Base-by-base conservation (phyloP, 2,888 invertebrate species). In the Drosophila neotestacea region DNA sequence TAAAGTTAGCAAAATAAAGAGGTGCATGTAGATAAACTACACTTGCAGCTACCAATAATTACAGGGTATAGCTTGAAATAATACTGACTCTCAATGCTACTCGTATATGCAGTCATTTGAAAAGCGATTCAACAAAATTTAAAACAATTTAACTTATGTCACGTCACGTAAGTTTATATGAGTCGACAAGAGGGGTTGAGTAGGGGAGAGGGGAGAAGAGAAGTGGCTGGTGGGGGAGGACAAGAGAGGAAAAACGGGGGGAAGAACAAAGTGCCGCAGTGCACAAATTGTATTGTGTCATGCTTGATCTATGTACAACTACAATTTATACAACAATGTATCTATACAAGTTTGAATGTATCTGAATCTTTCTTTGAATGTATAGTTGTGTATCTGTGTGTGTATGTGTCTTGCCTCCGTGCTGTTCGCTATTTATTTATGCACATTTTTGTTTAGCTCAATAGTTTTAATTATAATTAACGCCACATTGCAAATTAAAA, bases 381-480 rank as follows among this genome's bases (percentile, higher is more conserved):
- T 6, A n/a, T 22, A 4, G 16, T n/a, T 32, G 10, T 27, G 44
- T 70, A 32, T 11, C 27, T 56, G 13, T 42, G 16, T 48, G 50
- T 60, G 38, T 28, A 9, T 47, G 46, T 65, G 44, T 30, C 48
- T 47, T 62, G 60, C 59, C 56, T 68, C 42, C 59, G 54, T 34
- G 30, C 16, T 7, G 13, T 13, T 42, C n/a, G 47, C 64, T 73
- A 62, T 70, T 75, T 66, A 63, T 74, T 66, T 63, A 70, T 79
- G 63, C 67, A 55, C 46, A 75, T 70, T 50, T 66, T 64, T 75
- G 72, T 79, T 89, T 77, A 77, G 88, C 83, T 85, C 42, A 65
- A 66, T 79, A 77, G 76, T 88, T 86, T 89, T 86, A 86, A 86
- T 86, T 89, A 88, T 88, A 88, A 88, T 86, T 89, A 89, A 86